phyloP scores from a whole-genome alignment of 2,797 vertebrate genomes.

The Lateolabrax maculatus region DNA sequence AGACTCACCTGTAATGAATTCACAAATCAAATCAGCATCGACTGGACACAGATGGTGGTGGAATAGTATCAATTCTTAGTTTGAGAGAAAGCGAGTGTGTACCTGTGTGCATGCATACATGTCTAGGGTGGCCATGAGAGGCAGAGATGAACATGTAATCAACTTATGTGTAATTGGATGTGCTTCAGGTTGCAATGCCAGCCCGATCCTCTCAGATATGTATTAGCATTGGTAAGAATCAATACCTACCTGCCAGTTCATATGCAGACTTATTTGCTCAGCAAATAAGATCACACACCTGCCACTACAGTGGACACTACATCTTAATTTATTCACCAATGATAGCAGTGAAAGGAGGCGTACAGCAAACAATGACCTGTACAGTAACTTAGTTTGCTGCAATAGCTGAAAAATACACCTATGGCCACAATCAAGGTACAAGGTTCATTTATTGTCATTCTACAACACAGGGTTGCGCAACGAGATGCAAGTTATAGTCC shows the following conservation, averaged over 20 bases:
- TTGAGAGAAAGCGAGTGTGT: slow-evolving; percentile 2
- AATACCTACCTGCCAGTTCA: slow-evolving; percentile 25
- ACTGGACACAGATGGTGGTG: slow-evolving; percentile 41
- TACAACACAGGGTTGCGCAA: too few relatives aligned
- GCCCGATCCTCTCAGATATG: slow-evolving; percentile 29
- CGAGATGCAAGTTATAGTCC: too few relatives aligned
- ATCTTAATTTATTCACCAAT: background rate
- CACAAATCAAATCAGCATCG: slow-evolving; percentile 51
- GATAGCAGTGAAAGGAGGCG: background rate
- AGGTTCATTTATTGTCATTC: too few relatives aligned
- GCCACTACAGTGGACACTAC: background rate
- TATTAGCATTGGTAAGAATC: slow-evolving; percentile 47
- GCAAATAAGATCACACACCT: background rate
- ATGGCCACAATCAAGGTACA: too few relatives aligned
- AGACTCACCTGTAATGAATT: slow-evolving; percentile 50
- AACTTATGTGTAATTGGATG: slow-evolving; percentile 43
- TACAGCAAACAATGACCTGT: background rate
- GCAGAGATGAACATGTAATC: slow-evolving; percentile 33
- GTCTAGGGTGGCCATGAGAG: slow-evolving; percentile 26
- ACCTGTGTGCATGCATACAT: background rate
- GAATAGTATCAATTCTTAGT: slow-evolving; percentile 16
- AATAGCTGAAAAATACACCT: background rate
- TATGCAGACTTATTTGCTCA: slow-evolving; percentile 38
- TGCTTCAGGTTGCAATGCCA: slow-evolving; percentile 18
- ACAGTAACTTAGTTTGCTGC: too few relatives aligned